phyloP scores from a whole-genome alignment of 2,113 vertebrate genomes.

The Entelurus aequoreus region DNA sequence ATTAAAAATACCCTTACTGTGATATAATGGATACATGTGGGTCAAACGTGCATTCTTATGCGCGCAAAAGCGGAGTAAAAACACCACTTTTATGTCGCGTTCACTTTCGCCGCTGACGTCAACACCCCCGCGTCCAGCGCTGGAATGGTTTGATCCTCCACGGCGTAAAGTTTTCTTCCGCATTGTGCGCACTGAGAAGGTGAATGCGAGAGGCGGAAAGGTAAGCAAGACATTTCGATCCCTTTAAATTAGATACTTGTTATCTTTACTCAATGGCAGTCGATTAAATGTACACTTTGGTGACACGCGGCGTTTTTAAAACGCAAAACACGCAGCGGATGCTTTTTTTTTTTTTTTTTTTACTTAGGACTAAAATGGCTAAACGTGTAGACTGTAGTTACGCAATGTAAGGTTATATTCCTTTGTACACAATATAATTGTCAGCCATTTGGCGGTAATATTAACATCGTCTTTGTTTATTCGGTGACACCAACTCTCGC shows the following conservation, averaged over 20 bases:
- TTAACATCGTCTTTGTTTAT: neutral
- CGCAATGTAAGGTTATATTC: constrained; percentile 6
- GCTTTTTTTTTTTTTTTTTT: neutral
- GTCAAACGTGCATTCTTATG: neutral
- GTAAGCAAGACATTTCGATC: constrained; percentile 34
- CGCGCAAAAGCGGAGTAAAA: neutral
- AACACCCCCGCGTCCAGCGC: neutral
- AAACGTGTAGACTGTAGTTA: neutral
- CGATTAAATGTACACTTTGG: neutral
- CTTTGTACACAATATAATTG: neutral
- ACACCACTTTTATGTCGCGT: neutral
- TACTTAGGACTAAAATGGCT: neutral
- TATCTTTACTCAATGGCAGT: constrained; percentile 4
- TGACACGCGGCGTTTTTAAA: neutral
- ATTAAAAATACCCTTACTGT: neutral
- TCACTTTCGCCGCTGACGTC: neutral
- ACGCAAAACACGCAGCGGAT: neutral
- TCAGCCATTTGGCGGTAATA: neutral
- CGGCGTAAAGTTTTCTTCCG: constrained; percentile 64
- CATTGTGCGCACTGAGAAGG: constrained; percentile 28
- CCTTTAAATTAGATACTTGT: neutral
- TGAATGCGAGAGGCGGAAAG: constrained; percentile 38
- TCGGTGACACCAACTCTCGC: neutral
- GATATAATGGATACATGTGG: neutral
- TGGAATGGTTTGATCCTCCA: constrained; percentile 40